These are phyloP conservation scores for Leptopilina syphax DNA, from an alignment of 2,888 invertebrate species.

Conservation along the genomic window DNA sequence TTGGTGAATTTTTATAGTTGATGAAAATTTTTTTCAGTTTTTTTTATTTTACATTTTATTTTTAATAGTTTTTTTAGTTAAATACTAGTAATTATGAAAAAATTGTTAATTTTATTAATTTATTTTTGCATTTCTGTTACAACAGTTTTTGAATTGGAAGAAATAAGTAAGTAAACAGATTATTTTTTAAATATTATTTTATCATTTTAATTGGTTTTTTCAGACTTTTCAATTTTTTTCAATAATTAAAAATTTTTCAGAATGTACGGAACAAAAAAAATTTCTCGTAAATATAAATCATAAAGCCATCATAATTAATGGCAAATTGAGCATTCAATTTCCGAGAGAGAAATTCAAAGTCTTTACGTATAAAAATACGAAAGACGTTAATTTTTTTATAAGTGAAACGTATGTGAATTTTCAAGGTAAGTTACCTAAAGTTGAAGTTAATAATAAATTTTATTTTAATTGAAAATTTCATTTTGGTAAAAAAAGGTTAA, in stretches of 20 bases:
- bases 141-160: not conserved
- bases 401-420: not conserved
- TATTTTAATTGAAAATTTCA: no score
- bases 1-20: no score
- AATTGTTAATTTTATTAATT: not conserved
- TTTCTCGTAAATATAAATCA: not conserved
- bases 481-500: not conserved
- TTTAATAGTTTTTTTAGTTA: not conserved
- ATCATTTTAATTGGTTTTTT: not conserved
- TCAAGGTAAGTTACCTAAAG: not conserved
- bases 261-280: not conserved
- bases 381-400: not conserved
- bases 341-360: not conserved
- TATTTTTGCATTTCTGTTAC: not conserved
- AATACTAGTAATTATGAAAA: not conserved
- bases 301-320: not conserved
- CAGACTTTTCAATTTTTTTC: not conserved
- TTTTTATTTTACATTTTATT: not conserved
- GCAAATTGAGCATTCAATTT: not conserved
- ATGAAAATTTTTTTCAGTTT: no score
- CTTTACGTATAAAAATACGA: not conserved
- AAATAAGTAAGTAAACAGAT: conserved; percentile 6
- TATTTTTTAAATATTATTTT: not conserved
- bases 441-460: no score
- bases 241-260: not conserved